Conservation (phyloP, 2,888 invertebrate genomes). For the Campaea margaritaria region DNA sequence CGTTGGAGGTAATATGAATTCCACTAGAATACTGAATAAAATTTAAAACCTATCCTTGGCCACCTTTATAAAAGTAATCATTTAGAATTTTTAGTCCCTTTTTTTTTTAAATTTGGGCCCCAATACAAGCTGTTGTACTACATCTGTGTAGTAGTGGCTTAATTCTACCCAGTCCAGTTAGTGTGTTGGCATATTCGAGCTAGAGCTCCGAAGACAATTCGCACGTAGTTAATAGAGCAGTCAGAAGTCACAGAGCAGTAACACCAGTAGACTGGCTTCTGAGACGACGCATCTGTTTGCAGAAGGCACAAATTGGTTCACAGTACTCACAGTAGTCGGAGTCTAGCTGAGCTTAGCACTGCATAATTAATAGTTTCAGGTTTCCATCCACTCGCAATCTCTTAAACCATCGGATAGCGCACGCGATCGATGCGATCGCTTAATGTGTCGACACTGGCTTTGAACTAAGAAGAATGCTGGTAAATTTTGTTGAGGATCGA, state of each 20-base stretch:
- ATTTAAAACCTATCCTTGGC: no score
- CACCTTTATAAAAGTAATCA: no score
- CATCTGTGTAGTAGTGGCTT: background rate
- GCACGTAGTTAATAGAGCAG: slow-evolving; percentile 5
- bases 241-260: slow-evolving; percentile 32
- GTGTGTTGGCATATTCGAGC: background rate
- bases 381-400: slow-evolving; percentile 56
- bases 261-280: slow-evolving; percentile 50
- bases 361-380: slow-evolving; percentile 68
- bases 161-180: no score
- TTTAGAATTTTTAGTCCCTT: no score
- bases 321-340: slow-evolving; percentile 39
- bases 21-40: no score
- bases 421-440: slow-evolving; percentile 52
- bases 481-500: background rate
- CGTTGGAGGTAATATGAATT: no score
- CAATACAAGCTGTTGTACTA: no score
- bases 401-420: slow-evolving; percentile 55
- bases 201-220: slow-evolving; percentile 11
- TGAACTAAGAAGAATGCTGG: slow-evolving; percentile 19
- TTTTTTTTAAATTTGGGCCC: no score
- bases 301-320: slow-evolving; percentile 64
- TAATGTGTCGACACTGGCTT: slow-evolving; percentile 48
- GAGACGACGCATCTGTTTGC: slow-evolving; percentile 56
- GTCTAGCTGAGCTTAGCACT: slow-evolving; percentile 60